Percentiles rank a stretch among this genome's conserved stretches.
phyloP scores from a whole-genome alignment of 37 sponge, comb jelly and placozoan species.

The Mnemiopsis leidyi region DNA sequence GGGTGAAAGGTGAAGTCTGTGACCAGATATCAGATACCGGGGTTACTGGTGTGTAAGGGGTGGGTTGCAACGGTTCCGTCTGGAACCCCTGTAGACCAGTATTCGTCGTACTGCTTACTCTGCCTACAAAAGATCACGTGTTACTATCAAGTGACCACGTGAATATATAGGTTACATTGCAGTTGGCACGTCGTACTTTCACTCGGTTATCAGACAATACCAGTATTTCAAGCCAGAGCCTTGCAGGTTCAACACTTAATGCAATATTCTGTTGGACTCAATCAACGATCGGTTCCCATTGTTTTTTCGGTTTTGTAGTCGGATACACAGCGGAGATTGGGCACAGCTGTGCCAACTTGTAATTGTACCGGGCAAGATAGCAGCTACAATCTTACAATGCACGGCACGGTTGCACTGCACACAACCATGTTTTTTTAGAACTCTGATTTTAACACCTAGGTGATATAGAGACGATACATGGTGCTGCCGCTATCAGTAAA shows the following conservation, averaged over 20 bases:
- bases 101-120: constrained; percentile 47
- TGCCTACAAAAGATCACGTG: not conserved
- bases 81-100: not conserved
- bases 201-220: not conserved
- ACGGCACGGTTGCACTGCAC: not conserved
- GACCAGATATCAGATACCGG: constrained; percentile 38
- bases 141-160: not conserved
- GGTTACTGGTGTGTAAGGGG: constrained; percentile 18
- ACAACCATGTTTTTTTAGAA: not conserved
- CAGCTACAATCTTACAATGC: not conserved
- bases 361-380: not conserved
- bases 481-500: not conserved
- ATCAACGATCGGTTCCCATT: not conserved
- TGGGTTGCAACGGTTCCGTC: constrained; percentile 5
- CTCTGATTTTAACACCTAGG: not conserved
- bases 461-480: not conserved
- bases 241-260: not conserved
- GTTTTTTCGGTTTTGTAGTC: not conserved
- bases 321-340: not conserved
- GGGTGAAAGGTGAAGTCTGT: constrained; percentile 17
- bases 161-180: too few species aligned
- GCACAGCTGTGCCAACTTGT: not conserved
- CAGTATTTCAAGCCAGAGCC: not conserved
- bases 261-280: not conserved
- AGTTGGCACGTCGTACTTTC: not conserved